Evolutionary conservation across 2,113 vertebrate genomes (phyloP), one percentile per base, ranked within the genome.

Genomic region (Haplotaxodon microlepis): DNA sequence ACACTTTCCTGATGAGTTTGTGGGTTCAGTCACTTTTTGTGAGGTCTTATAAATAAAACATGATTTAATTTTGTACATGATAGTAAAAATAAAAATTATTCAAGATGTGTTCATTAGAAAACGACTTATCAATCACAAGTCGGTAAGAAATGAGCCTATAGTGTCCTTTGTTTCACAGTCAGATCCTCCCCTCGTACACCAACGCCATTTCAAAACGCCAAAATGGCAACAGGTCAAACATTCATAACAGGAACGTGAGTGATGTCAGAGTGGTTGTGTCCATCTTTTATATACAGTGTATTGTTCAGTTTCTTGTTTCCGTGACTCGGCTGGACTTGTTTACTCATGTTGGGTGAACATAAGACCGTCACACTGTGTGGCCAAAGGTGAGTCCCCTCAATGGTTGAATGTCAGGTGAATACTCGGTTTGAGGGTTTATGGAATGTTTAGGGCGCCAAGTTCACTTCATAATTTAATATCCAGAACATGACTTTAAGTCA

Each of bases 121-220:
- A 42, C 0, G 0, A 71, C 3, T 6, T 42, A 42, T 69, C n/a
- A 40, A 42, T 71, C 36, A 71, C 36, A 42, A 42, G n/a, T 42
- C 1, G 2, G 21, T 45, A 73, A 9, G n/a, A 73, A 73, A 45
- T 2, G 8, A 45, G 21, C 66, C 14, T 7, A 6, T 1, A 8
- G 61, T 6, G 63, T 40, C 36, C 38, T 45, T 73, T 2, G 66
- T 4, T 71, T 71, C 12, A 42, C 63, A 24, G n/a, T 71, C 36
- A 14, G 12, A 0, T 42, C 0, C 8, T 14, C 66, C 8, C 66
- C 36, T 71, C 36, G 0, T 14, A 5, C 38, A 4, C 8, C 66
- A 71, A 6, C 9, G 3, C 9, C 17, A 34, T 63, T 19, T 63
- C 5, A 63, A 34, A 61, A 34, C 5, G 9, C 29, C 29, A 4